Evolutionary conservation across 1,140 invertebrate genomes (phyloP), one percentile per base, ranked within the genome.

Genomic region (Pollicipes pollicipes): DNA sequence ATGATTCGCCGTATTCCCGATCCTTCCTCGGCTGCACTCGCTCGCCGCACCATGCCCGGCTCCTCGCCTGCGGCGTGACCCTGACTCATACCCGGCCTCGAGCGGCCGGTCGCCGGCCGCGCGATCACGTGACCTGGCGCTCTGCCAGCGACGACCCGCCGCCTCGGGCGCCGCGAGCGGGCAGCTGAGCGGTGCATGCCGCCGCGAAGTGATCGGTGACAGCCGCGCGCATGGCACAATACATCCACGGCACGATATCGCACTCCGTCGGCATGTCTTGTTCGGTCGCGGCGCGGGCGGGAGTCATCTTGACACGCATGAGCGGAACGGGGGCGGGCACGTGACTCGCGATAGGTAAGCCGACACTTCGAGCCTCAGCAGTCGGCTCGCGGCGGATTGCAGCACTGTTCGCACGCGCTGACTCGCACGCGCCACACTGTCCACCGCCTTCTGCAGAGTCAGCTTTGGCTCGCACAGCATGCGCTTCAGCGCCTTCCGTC

Each of bases 401-500:
- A 0, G 35, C 35, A 16, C 70, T 69, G 30, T 68, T 71, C 26
- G 10, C 35, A 32, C 63, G 6, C 16, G 64, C 70, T 21, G 58
- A 63, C 17, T 71, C 29, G 3, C 29, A 71, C 45, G 70, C 71
- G 66, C 17, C 71, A 72, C n/a, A 29, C 68, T 72, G 66, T 69
- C n/a, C 6, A 72, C 35, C 1, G 71, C 71, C n/a, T n/a, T 72
- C 29, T 72, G 67, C n/a, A 72, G 32, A 0, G n/a, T n/a, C n/a
- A n/a, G n/a, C n/a, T n/a, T n/a, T n/a, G n/a, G n/a, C n/a, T n/a
- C n/a, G n/a, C n/a, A n/a, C n/a, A n/a, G n/a, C n/a, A n/a, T n/a
- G n/a, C n/a, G 71, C 70, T 72, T 72, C 13, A 72, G 32, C 24
- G 68, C 71, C 68, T 67, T 69, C 27, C 70, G 27, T 69, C 69